Evolutionary conservation across 2,888 invertebrate genomes (phyloP), one percentile per base, ranked within the genome.

Genomic region (Atrina japonica): DNA sequence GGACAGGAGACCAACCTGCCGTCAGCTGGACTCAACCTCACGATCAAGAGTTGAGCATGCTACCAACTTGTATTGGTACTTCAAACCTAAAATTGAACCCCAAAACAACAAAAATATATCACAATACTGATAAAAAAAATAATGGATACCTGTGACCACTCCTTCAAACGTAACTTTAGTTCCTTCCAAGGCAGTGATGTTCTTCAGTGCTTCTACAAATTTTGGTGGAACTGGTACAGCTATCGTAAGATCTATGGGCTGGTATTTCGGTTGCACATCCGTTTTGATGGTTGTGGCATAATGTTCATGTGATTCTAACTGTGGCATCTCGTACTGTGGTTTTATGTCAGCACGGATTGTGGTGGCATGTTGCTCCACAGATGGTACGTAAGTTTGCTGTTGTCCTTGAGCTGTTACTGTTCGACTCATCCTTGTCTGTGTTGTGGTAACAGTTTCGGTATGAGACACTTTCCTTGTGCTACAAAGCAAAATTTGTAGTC

Each of bases 121-220:
- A n/a, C n/a, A n/a, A n/a, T n/a, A n/a, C n/a, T n/a, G n/a, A n/a
- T n/a, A n/a, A n/a, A n/a, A n/a, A n/a, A n/a, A n/a, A n/a, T n/a
- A n/a, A n/a, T n/a, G n/a, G n/a, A n/a, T 69, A 88, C 96, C 96
- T 67, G 95, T 93, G 69, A 98, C 95, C 21, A 95, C 93, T 0
- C 97, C 97, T 89, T 96, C 96, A 91, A 98, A 98, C 86, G 87
- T 96, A 0, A 97, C 97, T 43, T 97, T 95, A 88, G 95, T 95
- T 64, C 98, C 98, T 92, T 98, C 98, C 70, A 93, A 92, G 9
- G 97, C 96, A 61, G 94, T 94, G 53, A 97, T 94, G 91, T 97
- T 97, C 87, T 95, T 95, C 89, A 98, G 93, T 3, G 95, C 95
- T 43, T 96, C 83, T 49, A 87, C 78, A 81, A 90, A 90, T 76